phyloP scores from a whole-genome alignment of 1,140 invertebrate genomes.

The Cephus cinctus region DNA sequence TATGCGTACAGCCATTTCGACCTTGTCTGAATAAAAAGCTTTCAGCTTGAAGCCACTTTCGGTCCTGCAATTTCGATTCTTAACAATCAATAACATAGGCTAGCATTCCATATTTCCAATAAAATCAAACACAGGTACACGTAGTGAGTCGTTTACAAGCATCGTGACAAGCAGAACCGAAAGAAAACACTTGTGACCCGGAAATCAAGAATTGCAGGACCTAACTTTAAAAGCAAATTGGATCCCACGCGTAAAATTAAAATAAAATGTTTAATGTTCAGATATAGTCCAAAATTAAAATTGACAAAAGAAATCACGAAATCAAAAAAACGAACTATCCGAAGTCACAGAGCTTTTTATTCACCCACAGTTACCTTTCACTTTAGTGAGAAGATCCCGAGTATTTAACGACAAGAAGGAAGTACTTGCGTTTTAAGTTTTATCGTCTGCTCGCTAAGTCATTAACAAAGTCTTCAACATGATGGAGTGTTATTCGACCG shows the following conservation, averaged over 20 bases:
- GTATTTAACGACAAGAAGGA: constrained; percentile 5
- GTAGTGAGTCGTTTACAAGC: neutral
- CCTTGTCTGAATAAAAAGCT: neutral
- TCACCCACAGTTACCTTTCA: neutral
- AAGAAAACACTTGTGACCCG: neutral
- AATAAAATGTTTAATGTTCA: constrained; percentile 3
- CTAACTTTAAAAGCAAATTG: neutral
- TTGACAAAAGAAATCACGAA: constrained; percentile 19
- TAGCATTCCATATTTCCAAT: neutral
- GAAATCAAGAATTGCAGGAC: neutral
- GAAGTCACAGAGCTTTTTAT: neutral
- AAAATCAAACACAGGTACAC: neutral
- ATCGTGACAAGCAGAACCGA: neutral
- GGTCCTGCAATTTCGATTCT: neutral
- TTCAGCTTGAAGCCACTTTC: neutral
- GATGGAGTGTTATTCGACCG: neutral
- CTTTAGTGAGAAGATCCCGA: constrained; percentile 4
- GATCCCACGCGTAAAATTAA: constrained; percentile 16
- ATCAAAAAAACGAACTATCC: too few relatives aligned
- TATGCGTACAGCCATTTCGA: neutral
- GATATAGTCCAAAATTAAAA: constrained; percentile 14
- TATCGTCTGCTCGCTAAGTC: neutral
- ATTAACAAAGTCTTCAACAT: neutral
- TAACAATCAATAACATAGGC: too few relatives aligned
- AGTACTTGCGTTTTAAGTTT: neutral